Evolutionary conservation across 2,888 invertebrate species (phyloP).

Genomic region (Rapana venosa): DNA sequence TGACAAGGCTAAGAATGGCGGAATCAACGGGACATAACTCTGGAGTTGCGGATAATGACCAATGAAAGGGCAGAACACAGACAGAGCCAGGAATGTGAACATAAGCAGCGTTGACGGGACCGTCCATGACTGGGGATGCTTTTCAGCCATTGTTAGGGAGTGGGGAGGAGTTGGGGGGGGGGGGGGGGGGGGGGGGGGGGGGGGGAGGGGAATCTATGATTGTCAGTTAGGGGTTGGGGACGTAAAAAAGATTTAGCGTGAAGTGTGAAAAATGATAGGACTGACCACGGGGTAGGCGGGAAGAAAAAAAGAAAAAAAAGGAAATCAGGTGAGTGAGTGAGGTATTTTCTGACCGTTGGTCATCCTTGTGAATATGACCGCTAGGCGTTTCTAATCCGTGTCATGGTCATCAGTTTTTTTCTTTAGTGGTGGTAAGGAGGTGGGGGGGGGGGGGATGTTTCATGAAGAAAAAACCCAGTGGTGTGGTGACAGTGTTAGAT

Average conservation of each 20-base stretch:
- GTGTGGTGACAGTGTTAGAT: too few species aligned
- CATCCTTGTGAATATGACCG: too few species aligned
- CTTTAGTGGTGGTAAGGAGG: too few species aligned
- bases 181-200: not conserved
- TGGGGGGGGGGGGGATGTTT: too few species aligned
- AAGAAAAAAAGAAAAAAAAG: too few species aligned
- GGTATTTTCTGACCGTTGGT: too few species aligned
- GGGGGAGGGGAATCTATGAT: not conserved
- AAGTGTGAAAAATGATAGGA: not conserved
- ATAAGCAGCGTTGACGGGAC: not conserved
- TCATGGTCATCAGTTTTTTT: too few species aligned
- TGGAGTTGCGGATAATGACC: not conserved
- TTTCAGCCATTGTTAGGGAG: not conserved
- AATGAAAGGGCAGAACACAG: not conserved
- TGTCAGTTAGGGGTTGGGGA: too few species aligned
- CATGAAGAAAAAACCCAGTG: too few species aligned
- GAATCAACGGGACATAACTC: conserved; percentile 16
- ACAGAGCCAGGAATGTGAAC: conserved; percentile 1
- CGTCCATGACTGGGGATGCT: not conserved
- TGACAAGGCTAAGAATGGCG: not conserved
- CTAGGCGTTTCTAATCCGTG: too few species aligned
- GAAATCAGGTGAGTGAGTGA: too few species aligned
- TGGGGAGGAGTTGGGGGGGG: not conserved
- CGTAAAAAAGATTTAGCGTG: not conserved
- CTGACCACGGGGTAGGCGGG: not conserved